A percentile compares a stretch with the other conserved stretches of the same genome.
These are phyloP conservation scores for Gambusia holbrooki DNA, from an alignment of 2,113 vertebrate species.

Conservation along the genomic window DNA sequence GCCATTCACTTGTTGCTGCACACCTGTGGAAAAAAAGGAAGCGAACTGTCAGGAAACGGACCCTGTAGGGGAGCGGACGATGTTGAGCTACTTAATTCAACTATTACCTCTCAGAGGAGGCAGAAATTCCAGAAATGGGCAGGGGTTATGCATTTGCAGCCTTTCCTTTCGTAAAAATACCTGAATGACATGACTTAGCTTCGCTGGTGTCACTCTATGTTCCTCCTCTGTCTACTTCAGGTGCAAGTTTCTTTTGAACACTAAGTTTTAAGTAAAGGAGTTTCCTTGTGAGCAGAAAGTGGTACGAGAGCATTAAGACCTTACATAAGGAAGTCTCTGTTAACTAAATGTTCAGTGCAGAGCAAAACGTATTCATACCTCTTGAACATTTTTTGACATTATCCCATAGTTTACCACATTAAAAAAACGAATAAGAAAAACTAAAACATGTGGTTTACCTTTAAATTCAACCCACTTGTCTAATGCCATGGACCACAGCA, in stretches of 20 bases:
- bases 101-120: slow-evolving; percentile 65
- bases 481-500: background rate
- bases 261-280: too few species aligned
- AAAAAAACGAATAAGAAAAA: too few species aligned
- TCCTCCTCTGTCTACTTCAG: slow-evolving; percentile 40
- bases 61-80: slow-evolving; percentile 47
- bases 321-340: too few species aligned
- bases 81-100: slow-evolving; percentile 71
- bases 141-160: slow-evolving; percentile 42
- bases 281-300: background rate
- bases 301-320: too few species aligned
- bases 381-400: too few species aligned
- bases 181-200: slow-evolving; percentile 58
- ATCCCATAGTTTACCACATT: too few species aligned
- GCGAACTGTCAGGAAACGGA: slow-evolving; percentile 55
- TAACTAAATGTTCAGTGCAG: background rate
- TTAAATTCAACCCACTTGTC: background rate
- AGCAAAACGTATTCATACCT: too few species aligned
- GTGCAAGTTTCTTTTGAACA: slow-evolving; percentile 14
- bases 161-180: slow-evolving; percentile 67
- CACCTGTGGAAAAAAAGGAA: slow-evolving; percentile 47
- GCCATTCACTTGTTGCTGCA: slow-evolving; percentile 50
- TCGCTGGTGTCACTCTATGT: slow-evolving; percentile 53
- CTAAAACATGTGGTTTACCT: background rate
- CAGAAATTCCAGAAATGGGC: slow-evolving; percentile 75